These are phyloP conservation scores for Leucophenga maculata DNA, from an alignment of 2,888 invertebrate genomes.

Conservation along the genomic window DNA sequence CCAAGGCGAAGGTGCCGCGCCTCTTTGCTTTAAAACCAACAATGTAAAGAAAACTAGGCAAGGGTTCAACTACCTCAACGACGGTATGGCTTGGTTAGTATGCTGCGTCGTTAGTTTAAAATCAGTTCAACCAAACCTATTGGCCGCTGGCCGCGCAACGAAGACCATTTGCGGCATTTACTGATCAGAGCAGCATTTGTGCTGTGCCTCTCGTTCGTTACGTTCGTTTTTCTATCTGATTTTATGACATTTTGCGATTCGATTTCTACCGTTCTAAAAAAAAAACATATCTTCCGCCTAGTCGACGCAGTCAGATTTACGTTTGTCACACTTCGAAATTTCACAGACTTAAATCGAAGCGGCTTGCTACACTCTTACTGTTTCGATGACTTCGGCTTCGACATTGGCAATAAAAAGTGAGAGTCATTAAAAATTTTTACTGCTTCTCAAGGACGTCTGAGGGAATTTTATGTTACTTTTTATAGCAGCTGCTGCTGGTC, in stretches of 20 bases:
- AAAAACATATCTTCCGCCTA: background rate
- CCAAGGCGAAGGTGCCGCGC: constrained; percentile 9
- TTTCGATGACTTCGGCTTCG: background rate
- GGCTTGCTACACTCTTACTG: background rate
- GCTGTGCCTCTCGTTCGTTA: background rate
- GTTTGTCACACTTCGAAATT: constrained; percentile 46
- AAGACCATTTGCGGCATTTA: constrained; percentile 28
- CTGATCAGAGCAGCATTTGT: constrained; percentile 26
- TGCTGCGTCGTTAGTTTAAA: constrained; percentile 41
- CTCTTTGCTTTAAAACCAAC: constrained; percentile 21
- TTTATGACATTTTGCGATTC: constrained; percentile 14
- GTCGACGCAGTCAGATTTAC: constrained; percentile 1
- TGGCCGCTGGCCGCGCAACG: background rate
- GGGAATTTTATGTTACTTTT: constrained; percentile 63
- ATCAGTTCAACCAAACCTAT: constrained; percentile 43
- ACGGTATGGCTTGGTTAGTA: background rate
- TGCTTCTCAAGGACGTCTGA: constrained; percentile 70
- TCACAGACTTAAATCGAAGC: constrained; percentile 40
- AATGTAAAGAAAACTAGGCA: constrained; percentile 4
- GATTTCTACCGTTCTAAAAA: constrained; percentile 1
- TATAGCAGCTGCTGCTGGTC: constrained; percentile 40
- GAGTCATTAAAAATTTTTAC: constrained; percentile 71
- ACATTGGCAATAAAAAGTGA: constrained; percentile 66
- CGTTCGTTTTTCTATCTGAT: constrained; percentile 14
- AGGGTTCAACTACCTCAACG: constrained; percentile 31